A percentile compares a stretch with the other conserved stretches of the same genome.
Evolutionary conservation across 2,888 invertebrate genomes (phyloP).

Genomic region (Agrotis exclamationis): DNA sequence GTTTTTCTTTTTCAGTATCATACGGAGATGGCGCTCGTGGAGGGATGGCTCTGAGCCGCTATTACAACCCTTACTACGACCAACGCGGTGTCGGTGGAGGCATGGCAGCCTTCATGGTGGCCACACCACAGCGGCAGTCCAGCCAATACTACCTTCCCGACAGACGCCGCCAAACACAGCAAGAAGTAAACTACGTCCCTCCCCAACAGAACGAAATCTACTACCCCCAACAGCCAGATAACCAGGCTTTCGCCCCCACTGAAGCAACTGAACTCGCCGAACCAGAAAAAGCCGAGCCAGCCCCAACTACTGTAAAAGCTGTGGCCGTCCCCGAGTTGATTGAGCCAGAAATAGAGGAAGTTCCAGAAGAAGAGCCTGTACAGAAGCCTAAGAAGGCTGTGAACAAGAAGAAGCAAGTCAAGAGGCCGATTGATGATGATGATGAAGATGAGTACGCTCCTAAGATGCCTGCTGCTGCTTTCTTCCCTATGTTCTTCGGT

Average conservation of each 20-base stretch:
- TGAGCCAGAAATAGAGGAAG: conserved; percentile 83
- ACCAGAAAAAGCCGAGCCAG: conserved; percentile 78
- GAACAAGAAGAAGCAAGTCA: conserved; percentile 77
- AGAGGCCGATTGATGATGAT: conserved; percentile 81
- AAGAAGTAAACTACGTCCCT: conserved; percentile 76
- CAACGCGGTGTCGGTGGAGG: conserved; percentile 78
- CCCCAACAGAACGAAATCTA: conserved; percentile 86
- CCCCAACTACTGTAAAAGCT: conserved; percentile 78
- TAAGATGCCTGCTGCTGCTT: conserved; percentile 90
- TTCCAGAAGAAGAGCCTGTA: conserved; percentile 80
- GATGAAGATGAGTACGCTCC: conserved; percentile 90
- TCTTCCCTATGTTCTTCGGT: conserved; percentile 93
- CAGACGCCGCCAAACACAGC: conserved; percentile 83
- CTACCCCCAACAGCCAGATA: conserved; percentile 79
- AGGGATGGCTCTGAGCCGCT: conserved; percentile 85
- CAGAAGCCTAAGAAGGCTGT: conserved; percentile 81
- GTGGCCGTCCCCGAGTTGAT: conserved; percentile 77
- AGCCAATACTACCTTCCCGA: conserved; percentile 86
- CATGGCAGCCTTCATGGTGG: conserved; percentile 85
- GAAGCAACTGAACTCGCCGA: conserved; percentile 80
- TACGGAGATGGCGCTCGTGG: conserved; percentile 85
- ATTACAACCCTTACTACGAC: conserved; percentile 86
- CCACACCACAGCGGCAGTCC: conserved; percentile 69
- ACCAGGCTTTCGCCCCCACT: conserved; percentile 71
- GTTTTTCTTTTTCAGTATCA: conserved; percentile 76